phyloP scores from a whole-genome alignment of 2,888 invertebrate species.

The Xanthorhoe spadicearia region DNA sequence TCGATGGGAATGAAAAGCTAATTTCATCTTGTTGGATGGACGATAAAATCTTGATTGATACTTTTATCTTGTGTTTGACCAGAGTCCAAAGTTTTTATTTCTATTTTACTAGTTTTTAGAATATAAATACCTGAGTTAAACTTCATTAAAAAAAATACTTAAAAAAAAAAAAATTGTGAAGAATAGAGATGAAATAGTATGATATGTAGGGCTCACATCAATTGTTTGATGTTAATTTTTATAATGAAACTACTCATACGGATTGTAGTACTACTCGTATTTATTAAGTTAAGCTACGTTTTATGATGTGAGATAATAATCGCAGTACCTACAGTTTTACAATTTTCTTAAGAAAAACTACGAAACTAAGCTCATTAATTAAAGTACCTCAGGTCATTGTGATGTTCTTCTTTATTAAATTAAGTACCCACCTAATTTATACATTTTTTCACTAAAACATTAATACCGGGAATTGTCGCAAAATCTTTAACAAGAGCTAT shows the following conservation, averaged over 20 bases:
- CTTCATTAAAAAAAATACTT: no score
- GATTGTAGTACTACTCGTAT: not conserved
- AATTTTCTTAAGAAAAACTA: no score
- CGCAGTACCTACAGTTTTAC: no score
- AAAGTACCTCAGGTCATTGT: no score
- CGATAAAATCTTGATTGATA: slow-evolving; percentile 27
- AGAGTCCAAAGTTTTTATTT: not conserved
- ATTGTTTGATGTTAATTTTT: no score
- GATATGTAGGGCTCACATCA: no score
- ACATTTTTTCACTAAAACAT: not conserved
- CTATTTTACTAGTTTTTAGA: not conserved
- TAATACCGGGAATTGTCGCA: slow-evolving; percentile 28
- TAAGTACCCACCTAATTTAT: not conserved
- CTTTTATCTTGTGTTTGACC: slow-evolving; percentile 11
- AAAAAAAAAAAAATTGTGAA: no score
- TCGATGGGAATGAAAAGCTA: slow-evolving; percentile 36
- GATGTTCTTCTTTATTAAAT: no score
- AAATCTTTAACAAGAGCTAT: slow-evolving; percentile 53
- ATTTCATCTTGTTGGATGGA: slow-evolving; percentile 39
- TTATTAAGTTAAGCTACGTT: no score
- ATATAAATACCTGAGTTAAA: not conserved
- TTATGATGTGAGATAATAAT: no score
- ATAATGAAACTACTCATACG: not conserved
- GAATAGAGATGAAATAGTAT: no score
- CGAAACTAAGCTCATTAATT: no score